These are phyloP conservation scores for Timema cristinae DNA, from an alignment of 2,888 invertebrate species.

Conservation along the genomic window DNA sequence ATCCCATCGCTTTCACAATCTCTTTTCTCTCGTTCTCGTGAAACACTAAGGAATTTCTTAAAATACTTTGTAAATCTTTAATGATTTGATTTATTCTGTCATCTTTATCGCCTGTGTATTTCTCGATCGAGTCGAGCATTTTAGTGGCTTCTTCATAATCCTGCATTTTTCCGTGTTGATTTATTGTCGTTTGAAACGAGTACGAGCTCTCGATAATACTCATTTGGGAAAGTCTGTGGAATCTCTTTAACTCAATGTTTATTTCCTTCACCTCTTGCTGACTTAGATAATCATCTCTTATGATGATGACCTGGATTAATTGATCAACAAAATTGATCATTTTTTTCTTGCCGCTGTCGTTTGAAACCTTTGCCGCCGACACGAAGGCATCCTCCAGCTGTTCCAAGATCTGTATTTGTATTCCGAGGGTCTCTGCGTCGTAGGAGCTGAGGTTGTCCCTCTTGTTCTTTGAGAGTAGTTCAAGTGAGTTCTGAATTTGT, in stretches of 20 bases:
- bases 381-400: not conserved
- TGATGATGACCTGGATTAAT: conserved; percentile 31
- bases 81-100: not conserved
- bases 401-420: not conserved
- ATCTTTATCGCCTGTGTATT: not conserved
- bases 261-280: conserved; percentile 24
- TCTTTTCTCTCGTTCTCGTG: conserved; percentile 48
- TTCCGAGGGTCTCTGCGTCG: conserved; percentile 16
- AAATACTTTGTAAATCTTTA: not conserved
- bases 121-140: not conserved
- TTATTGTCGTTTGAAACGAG: not conserved
- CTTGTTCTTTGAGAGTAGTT: too few species aligned
- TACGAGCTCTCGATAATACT: conserved; percentile 20
- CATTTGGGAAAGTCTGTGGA: conserved; percentile 25
- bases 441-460: conserved; percentile 5
- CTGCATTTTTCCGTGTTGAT: conserved; percentile 15
- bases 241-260: conserved; percentile 18
- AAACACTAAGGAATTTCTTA: conserved; percentile 32
- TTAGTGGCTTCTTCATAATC: not conserved
- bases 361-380: not conserved
- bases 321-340: conserved; percentile 32
- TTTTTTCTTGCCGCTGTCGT: not conserved
- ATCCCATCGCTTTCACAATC: conserved; percentile 55
- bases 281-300: conserved; percentile 32
- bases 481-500: not conserved